Conservation (phyloP, 2,797 vertebrate species). For the Lutjanus campechanus region DNA sequence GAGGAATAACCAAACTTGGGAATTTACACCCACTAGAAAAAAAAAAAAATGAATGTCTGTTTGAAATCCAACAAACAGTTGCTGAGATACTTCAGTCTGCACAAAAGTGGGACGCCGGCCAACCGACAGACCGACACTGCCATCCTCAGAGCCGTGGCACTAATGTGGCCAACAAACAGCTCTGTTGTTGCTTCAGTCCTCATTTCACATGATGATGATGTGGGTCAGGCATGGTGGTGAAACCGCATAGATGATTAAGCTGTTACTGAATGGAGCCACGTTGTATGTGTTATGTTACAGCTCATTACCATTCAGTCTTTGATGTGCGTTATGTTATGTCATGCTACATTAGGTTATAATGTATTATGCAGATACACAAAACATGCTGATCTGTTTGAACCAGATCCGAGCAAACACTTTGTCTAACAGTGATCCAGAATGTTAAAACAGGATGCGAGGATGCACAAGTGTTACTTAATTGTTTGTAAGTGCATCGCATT, state of each 20-base stretch:
- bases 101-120: neutral
- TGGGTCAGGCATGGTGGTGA: slow-evolving; percentile 23
- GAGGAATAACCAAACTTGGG: neutral
- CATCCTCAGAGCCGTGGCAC: neutral
- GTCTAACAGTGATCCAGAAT: neutral
- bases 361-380: slow-evolving; percentile 51
- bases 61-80: neutral
- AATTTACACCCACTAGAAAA: neutral
- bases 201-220: slow-evolving; percentile 26
- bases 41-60: neutral
- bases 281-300: slow-evolving; percentile 26
- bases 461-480: neutral
- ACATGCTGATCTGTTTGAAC: slow-evolving; percentile 56
- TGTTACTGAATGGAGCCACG: slow-evolving; percentile 21
- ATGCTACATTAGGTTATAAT: slow-evolving; percentile 57
- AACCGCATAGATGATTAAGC: slow-evolving; percentile 37
- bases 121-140: neutral
- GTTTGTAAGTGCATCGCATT: neutral
- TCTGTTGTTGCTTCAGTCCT: neutral
- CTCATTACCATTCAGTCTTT: slow-evolving; percentile 42
- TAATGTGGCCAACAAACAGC: neutral
- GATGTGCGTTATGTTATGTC: slow-evolving; percentile 29
- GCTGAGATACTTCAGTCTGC: neutral
- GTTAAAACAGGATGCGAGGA: neutral
- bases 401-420: slow-evolving; percentile 9